A percentile compares a stretch with the other conserved stretches of the same genome.
These are phyloP conservation scores for Zygaena filipendulae DNA, from an alignment of 2,888 invertebrate species.

Conservation along the genomic window DNA sequence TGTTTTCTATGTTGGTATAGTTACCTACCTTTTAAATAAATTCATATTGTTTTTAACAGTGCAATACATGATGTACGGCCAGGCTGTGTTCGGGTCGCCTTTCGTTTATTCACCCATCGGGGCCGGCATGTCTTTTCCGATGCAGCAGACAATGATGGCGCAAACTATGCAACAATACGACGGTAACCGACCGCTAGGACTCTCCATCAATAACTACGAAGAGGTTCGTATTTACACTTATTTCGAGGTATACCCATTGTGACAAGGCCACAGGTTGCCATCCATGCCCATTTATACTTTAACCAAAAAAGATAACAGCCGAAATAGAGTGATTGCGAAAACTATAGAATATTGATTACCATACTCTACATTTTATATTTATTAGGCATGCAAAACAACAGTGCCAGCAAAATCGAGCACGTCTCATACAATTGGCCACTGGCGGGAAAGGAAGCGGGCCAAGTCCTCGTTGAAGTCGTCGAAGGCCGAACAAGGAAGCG, in stretches of 20 bases:
- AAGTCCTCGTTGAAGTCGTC: constrained; percentile 12
- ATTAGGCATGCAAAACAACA: constrained; percentile 33
- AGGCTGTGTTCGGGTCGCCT: constrained; percentile 52
- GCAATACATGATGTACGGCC: constrained; percentile 70
- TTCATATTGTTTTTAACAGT: too few species aligned
- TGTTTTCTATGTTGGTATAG: too few species aligned
- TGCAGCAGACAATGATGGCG: constrained; percentile 20
- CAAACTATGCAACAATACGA: constrained; percentile 20
- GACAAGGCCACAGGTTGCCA: too few species aligned
- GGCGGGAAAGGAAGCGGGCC: constrained; percentile 20
- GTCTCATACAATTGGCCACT: constrained; percentile 5
- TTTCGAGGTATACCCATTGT: too few species aligned
- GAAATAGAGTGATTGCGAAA: too few species aligned
- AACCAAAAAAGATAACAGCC: too few species aligned
- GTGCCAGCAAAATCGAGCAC: constrained; percentile 19
- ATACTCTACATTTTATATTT: too few species aligned
- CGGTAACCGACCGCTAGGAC: constrained; percentile 16
- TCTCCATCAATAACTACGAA: constrained; percentile 29
- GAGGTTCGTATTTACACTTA: constrained; percentile 40
- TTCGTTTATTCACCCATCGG: constrained; percentile 70
- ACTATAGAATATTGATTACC: too few species aligned
- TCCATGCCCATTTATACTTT: too few species aligned
- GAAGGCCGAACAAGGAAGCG: constrained; percentile 16
- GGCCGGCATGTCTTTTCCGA: constrained; percentile 21
- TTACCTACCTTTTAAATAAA: too few species aligned